These are phyloP conservation scores for Medauroidea extradentata DNA, from an alignment of 1,140 invertebrate genomes.

Conservation along the genomic window DNA sequence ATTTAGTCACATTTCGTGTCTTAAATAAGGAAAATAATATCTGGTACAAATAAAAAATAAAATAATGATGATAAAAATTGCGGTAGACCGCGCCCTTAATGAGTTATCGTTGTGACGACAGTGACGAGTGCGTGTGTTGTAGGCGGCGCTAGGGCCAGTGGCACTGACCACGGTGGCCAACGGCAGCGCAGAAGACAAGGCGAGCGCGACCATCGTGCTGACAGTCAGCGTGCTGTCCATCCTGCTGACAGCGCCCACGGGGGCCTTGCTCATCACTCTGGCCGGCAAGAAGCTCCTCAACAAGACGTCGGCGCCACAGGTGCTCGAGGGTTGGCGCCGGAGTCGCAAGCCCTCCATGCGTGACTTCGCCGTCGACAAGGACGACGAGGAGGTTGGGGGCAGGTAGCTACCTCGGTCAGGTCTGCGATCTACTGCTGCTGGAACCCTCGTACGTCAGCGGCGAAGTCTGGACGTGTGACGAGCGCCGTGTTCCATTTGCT, in stretches of 20 bases:
- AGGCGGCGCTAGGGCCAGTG: slow-evolving; percentile 77
- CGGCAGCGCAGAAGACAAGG: slow-evolving; percentile 31
- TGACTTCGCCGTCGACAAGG: slow-evolving; percentile 75
- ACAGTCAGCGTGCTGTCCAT: slow-evolving; percentile 82
- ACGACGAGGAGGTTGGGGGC: slow-evolving; percentile 57
- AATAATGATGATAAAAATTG: too few species aligned
- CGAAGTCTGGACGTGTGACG: too few species aligned
- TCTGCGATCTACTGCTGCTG: too few species aligned
- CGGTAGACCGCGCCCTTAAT: too few species aligned
- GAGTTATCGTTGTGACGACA: too few species aligned
- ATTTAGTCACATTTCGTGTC: too few species aligned
- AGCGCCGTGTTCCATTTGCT: too few species aligned
- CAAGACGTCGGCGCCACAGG: slow-evolving; percentile 48
- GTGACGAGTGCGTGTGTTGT: slow-evolving; percentile 3
- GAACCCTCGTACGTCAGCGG: too few species aligned
- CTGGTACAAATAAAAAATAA: too few species aligned
- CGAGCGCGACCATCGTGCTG: slow-evolving; percentile 57
- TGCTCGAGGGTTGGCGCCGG: slow-evolving; percentile 62
- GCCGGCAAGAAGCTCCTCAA: slow-evolving; percentile 71
- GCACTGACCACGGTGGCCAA: slow-evolving; percentile 61
- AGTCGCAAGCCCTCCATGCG: slow-evolving; percentile 71
- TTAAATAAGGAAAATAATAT: too few species aligned
- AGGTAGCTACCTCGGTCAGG: too few species aligned
- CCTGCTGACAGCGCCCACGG: slow-evolving; percentile 82
- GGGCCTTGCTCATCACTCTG: slow-evolving; percentile 81